These are phyloP conservation scores for Acanthacorydalis orientalis DNA, from an alignment of 2,888 invertebrate species.

Conservation along the genomic window DNA sequence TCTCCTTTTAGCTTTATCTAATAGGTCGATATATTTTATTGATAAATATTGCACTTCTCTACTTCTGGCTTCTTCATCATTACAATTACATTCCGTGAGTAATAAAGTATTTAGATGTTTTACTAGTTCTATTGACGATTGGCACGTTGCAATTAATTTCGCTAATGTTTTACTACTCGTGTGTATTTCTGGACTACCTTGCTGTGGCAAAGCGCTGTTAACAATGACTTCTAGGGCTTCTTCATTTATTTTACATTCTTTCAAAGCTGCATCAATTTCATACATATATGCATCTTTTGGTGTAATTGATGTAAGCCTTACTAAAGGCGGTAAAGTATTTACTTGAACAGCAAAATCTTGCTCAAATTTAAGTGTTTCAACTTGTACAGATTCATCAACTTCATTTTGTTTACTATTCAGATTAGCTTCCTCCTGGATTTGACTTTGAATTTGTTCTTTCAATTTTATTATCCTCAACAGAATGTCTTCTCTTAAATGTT, in stretches of 20 bases:
- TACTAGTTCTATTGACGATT: conserved; percentile 64
- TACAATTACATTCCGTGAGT: conserved; percentile 54
- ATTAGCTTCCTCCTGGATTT: conserved; percentile 18
- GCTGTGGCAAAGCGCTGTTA: conserved; percentile 35
- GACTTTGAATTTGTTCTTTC: conserved; percentile 24
- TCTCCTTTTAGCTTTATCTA: conserved; percentile 52
- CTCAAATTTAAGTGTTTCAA: conserved; percentile 59
- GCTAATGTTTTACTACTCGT: conserved; percentile 54
- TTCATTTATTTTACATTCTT: conserved; percentile 50
- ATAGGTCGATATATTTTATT: conserved; percentile 48
- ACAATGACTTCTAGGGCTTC: conserved; percentile 48
- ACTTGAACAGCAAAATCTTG: conserved; percentile 68
- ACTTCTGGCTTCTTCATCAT: conserved; percentile 44
- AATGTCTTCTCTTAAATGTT: conserved; percentile 42
- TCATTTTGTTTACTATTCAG: conserved; percentile 20
- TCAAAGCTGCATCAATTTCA: conserved; percentile 56
- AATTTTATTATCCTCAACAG: conserved; percentile 31
- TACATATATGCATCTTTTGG: conserved; percentile 68
- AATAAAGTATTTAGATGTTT: conserved; percentile 62
- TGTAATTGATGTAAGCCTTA: conserved; percentile 51
- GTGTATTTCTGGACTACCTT: conserved; percentile 35
- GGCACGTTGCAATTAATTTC: conserved; percentile 59
- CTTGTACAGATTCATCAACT: conserved; percentile 44
- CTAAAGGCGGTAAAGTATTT: conserved; percentile 48
- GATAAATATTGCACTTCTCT: conserved; percentile 46